These are phyloP conservation scores for Thamnophis elegans DNA, from an alignment of 2,797 vertebrate genomes.

Conservation along the genomic window DNA sequence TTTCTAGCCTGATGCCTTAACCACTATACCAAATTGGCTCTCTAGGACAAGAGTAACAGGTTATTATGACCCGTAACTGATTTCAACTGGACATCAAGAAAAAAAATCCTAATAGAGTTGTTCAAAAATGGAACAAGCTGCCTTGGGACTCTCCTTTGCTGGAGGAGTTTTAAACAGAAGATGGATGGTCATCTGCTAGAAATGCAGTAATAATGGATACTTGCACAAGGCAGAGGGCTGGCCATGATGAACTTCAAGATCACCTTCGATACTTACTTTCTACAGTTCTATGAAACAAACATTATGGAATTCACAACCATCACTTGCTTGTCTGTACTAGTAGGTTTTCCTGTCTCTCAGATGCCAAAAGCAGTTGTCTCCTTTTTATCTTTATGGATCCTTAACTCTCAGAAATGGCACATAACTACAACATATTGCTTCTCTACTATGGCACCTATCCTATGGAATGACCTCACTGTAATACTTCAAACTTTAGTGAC, in stretches of 20 bases:
- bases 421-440: neutral
- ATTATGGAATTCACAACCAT: neutral
- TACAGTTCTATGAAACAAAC: neutral
- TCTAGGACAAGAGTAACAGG: neutral
- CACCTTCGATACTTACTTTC: neutral
- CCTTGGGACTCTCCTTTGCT: neutral
- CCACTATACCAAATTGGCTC: neutral
- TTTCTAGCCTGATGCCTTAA: neutral
- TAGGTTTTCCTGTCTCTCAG: neutral
- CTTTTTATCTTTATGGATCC: neutral
- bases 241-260: neutral
- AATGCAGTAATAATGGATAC: neutral
- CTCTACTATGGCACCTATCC: neutral
- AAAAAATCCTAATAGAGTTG: neutral
- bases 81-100: neutral
- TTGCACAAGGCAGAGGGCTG: neutral
- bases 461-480: neutral
- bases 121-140: neutral
- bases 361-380: neutral
- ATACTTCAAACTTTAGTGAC: neutral
- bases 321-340: neutral
- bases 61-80: neutral
- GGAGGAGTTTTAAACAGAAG: neutral
- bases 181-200: neutral
- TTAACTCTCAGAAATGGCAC: neutral